Base-by-base conservation (phyloP, 2,797 vertebrate genomes). In the Anabas testudineus region DNA sequence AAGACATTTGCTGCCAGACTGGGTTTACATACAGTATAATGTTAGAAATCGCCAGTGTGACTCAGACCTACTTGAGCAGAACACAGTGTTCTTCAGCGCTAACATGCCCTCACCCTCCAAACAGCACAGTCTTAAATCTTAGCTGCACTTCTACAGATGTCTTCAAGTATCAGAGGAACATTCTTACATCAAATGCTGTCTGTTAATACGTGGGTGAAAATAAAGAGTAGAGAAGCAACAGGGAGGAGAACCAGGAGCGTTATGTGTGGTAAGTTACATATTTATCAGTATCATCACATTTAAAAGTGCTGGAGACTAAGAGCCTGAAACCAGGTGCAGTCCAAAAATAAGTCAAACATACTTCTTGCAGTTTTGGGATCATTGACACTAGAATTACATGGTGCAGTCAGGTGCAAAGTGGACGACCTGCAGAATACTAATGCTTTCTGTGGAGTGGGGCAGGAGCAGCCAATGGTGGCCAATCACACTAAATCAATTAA, bases 21-120 rank as follows among this genome's bases (percentile, higher is more conserved):
- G 28, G 16, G 53, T 36, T 45, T 10, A n/a, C 26, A 47, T 16
- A 24, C 14, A 12, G 45, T n/a, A n/a, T n/a, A n/a, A n/a, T 1
- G 63, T 45, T 59, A 16, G 58, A 64, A 54, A 64, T 28, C 53
- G 53, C 59, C 30, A 47, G 16, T 61, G 28, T 57, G 55, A 73
- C 30, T 54, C 57, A 53, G 18, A 62, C 13, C 46, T 22, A 19
- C 52, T 49, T 51, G 46, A 61, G 22, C 62, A 63, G 32, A 63
- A 49, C 62, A 12, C 43, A 7, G 13, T 2, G 41, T 67, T 67
- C 54, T 54, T 53, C 60, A 10, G 60, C 34, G 32, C 48, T 30
- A 2, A 59, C 24, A 7, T 21, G 9, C 10, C 19, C 57, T 13
- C 62, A 37, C 57, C 46, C 34, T 34, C 24, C 37, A 18, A 28